Evolutionary conservation across 2,888 invertebrate species (phyloP), one percentile per base, ranked within the genome.

Genomic region (Yponomeuta sedellus): DNA sequence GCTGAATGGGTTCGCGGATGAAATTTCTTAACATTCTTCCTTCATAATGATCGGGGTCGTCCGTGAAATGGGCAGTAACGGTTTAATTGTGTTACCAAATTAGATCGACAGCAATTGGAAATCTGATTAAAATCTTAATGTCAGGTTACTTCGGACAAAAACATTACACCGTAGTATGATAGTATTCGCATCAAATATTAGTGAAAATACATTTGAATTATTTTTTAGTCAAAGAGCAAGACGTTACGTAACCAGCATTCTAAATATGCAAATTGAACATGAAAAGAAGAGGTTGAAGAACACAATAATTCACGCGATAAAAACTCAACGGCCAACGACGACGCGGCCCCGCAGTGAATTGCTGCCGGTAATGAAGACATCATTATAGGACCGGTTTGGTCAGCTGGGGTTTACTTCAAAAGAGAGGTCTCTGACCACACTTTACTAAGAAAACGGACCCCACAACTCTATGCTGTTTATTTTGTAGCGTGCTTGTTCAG

Each of bases 21-120:
- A 90, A 89, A 90, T 90, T 90, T 90, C 90, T 90, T 87, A 88
- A 88, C 86, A 86, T 87, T 88, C 86, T 85, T 84, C 85, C 78
- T 79, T 83, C 81, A 88, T 89, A 86, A 89, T 88, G 86, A 88
- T 85, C 83, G 79, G 78, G 82, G 82, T 78, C 81, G 86, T 84
- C 85, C 88, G 85, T 86, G 86, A 88, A 83, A 88, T 86, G 83
- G 83, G 83, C 85, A 74, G 82, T 88, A 88, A 89, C 88, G 88
- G 85, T 87, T 81, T 88, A 86, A 89, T 88, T 86, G 85, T 87
- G 82, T 81, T 80, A 79, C 79, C 79, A 83, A 87, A 86, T 76
- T 84, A 86, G 86, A 87, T 88, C 83, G 82, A 81, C 79, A 81
- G 86, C 88, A 87, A 86, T 85, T 82, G 83, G 83, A 76, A 62